Evolutionary conservation across 2,113 vertebrate genomes (phyloP), one percentile per base, ranked within the genome.

Genomic region (Philantomba maxwellii): DNA sequence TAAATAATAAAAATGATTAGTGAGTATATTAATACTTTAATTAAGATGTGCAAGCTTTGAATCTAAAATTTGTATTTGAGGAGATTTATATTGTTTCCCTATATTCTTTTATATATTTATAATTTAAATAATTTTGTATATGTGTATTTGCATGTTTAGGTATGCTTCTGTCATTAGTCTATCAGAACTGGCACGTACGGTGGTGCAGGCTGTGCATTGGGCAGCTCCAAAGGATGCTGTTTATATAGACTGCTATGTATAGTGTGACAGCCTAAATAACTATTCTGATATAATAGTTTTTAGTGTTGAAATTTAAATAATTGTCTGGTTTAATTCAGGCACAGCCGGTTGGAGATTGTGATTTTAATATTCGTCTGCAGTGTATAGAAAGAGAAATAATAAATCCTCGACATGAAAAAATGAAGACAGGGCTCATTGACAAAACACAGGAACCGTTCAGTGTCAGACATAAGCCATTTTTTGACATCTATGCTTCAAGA

Each of bases 351-450:
- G 99, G 99, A 93, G 99, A 99, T 55, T 99, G 99, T 96, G 99
- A 99, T 98, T 99, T 99, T 98, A 99, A 99, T 93, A 98, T 99
- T 97, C 99, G 99, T 21, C 99, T 99, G 80, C 97, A 99, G 25
- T 99, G 99, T 98, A 99, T 99, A 97, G 99, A 99, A 98, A 99
- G 99, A 97, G 99, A 99, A 98, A 99, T 99, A 14, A 99, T 99
- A 98, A 99, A 98, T 97, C 99, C 99, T 30, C 99, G 99, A 21
- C 99, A 99, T 89, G 99, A 99, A 95, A 99, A 99, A 98, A 99
- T 99, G 99, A 99, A 99, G 98, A 99, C 94, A 9, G 99, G 99
- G 66, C 99, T 99, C 95, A 99, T 99, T 28, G 99, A 99, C 98
- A 99, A 99, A 99, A 98, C 99, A 91, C 99, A 99, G 97, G 99